Conservation (phyloP, 2,888 invertebrate species). For the Tiphia femorata region DNA sequence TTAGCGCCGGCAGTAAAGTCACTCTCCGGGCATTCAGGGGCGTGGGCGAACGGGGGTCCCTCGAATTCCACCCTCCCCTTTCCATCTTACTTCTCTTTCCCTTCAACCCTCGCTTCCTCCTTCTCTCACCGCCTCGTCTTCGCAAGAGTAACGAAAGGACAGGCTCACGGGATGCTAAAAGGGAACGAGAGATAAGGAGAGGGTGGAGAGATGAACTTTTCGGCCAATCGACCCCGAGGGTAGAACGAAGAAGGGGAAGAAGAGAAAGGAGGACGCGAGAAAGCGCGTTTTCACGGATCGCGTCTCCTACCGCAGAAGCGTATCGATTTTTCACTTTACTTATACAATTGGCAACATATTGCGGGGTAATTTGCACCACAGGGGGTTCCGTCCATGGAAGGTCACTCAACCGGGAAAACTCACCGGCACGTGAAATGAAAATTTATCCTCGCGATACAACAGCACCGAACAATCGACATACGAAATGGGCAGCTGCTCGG, state of each 20-base stretch:
- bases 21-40: slow-evolving; percentile 7
- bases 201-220: no score
- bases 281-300: slow-evolving; percentile 8
- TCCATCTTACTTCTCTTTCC: neutral
- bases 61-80: slow-evolving; percentile 22
- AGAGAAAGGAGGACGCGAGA: slow-evolving; percentile 10
- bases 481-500: slow-evolving; percentile 32
- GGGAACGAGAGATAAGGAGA: no score
- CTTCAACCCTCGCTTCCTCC: neutral
- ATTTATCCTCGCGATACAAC: slow-evolving; percentile 52
- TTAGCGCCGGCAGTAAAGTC: slow-evolving; percentile 46
- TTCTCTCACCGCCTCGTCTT: neutral
- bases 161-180: no score
- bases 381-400: slow-evolving; percentile 47
- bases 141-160: no score
- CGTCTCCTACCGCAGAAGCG: slow-evolving; percentile 6
- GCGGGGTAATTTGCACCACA: slow-evolving; percentile 56
- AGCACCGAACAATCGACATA: no score
- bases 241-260: neutral
- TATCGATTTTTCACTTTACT: slow-evolving; percentile 54
- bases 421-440: slow-evolving; percentile 62
- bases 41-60: slow-evolving; percentile 8
- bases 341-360: slow-evolving; percentile 63
- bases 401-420: slow-evolving; percentile 53
- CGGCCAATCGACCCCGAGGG: no score